These are phyloP conservation scores for Dione juno DNA, from an alignment of 2,888 invertebrate species.

Conservation along the genomic window DNA sequence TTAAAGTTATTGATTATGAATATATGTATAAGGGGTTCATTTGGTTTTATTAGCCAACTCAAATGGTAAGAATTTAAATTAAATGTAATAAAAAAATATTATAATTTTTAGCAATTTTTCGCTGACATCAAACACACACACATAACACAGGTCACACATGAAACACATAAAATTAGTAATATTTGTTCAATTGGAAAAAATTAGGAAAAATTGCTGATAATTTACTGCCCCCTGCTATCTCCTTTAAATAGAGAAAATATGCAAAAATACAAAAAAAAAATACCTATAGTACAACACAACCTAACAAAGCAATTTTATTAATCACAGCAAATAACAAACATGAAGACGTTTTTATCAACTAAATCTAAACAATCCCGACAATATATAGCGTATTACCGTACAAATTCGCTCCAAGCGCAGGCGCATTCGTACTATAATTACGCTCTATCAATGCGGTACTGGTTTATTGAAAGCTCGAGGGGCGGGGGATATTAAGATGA, in stretches of 20 bases:
- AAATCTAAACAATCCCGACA: constrained; percentile 63
- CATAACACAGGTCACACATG: too few relatives aligned
- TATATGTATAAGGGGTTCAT: neutral
- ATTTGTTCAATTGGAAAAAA: too few relatives aligned
- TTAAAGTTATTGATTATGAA: neutral
- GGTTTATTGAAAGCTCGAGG: constrained; percentile 80
- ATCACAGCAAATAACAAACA: constrained; percentile 40
- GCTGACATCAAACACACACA: too few relatives aligned
- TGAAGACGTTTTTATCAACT: constrained; percentile 34
- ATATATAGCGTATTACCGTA: constrained; percentile 62
- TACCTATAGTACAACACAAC: neutral
- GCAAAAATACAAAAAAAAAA: neutral
- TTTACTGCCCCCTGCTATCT: too few relatives aligned
- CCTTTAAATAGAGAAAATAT: neutral
- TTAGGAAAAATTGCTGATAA: too few relatives aligned
- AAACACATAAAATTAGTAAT: too few relatives aligned
- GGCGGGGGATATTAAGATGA: constrained; percentile 81
- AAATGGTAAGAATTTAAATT: too few relatives aligned
- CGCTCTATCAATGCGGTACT: constrained; percentile 79
- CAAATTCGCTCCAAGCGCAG: constrained; percentile 70
- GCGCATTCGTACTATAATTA: constrained; percentile 73
- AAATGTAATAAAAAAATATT: too few relatives aligned
- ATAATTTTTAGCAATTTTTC: too few relatives aligned
- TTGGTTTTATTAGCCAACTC: too few relatives aligned
- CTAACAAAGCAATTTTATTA: constrained; percentile 27